Conservation (phyloP, 2,113 vertebrate species). For the Ursus arctos region DNA sequence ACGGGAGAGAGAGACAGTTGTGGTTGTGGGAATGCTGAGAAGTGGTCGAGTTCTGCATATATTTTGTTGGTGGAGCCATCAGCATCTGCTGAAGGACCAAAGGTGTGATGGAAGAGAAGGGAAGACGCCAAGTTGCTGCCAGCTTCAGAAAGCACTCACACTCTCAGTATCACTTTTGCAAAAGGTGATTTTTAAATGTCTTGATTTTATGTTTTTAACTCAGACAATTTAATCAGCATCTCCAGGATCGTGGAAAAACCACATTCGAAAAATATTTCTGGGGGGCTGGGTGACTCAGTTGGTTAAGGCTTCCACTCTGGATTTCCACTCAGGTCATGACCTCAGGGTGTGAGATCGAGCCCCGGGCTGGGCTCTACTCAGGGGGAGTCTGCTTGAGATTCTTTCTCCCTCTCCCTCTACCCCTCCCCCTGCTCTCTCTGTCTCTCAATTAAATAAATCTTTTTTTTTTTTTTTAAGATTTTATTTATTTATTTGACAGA, state of each 20-base stretch:
- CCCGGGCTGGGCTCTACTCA: not conserved
- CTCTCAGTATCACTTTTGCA: not conserved
- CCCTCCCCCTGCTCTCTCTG: no score
- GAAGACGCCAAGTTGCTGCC: not conserved
- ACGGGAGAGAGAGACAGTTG: not conserved
- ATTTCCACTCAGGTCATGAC: not conserved
- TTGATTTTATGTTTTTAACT: not conserved
- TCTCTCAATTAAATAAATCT: not conserved
- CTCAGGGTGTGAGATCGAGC: not conserved
- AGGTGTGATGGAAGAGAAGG: not conserved
- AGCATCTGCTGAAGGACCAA: slow-evolving; percentile 21
- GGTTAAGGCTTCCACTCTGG: no score
- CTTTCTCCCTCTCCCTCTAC: not conserved
- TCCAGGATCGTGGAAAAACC: not conserved
- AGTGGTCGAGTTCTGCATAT: not conserved
- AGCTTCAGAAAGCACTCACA: not conserved
- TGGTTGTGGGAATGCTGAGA: not conserved
- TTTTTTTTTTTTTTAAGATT: no score
- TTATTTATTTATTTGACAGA: no score
- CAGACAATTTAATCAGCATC: not conserved
- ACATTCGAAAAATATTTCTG: not conserved
- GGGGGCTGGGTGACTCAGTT: not conserved
- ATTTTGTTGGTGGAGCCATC: not conserved
- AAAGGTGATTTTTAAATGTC: not conserved
- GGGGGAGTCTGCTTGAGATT: not conserved